These are phyloP conservation scores for Ginglymostoma cirratum DNA, from an alignment of 2,113 vertebrate species.

Conservation along the genomic window DNA sequence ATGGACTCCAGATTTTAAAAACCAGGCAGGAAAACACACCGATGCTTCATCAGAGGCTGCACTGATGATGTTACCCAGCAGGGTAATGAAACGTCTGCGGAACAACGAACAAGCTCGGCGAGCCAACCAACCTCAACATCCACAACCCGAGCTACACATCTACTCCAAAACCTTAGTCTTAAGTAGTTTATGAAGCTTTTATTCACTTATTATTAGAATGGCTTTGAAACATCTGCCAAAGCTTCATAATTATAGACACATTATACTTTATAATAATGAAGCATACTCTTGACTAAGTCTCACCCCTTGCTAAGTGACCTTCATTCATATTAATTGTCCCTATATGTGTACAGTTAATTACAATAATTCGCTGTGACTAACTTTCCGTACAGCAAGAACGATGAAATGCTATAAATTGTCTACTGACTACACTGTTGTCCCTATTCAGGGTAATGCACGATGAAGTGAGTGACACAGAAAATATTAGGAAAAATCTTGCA, in stretches of 20 bases:
- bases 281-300: background rate
- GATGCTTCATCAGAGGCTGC: too few relatives aligned
- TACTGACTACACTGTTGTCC: background rate
- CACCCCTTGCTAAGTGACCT: background rate
- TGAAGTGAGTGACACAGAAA: conserved; percentile 95
- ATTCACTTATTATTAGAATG: background rate
- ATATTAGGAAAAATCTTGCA: conserved; percentile 93
- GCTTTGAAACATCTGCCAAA: background rate
- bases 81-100: too few relatives aligned
- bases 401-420: background rate
- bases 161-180: too few relatives aligned
- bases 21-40: too few relatives aligned
- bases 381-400: background rate
- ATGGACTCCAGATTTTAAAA: too few relatives aligned
- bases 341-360: background rate
- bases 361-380: conserved; percentile 8
- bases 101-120: too few relatives aligned
- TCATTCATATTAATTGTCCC: background rate
- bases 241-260: background rate
- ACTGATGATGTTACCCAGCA: too few relatives aligned
- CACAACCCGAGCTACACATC: too few relatives aligned
- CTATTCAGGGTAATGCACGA: conserved; percentile 86
- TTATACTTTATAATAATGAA: conserved; percentile 10
- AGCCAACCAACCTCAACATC: too few relatives aligned
- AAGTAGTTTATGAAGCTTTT: background rate